Conservation (phyloP, 2,888 invertebrate species). For the Nysson spinosus region DNA sequence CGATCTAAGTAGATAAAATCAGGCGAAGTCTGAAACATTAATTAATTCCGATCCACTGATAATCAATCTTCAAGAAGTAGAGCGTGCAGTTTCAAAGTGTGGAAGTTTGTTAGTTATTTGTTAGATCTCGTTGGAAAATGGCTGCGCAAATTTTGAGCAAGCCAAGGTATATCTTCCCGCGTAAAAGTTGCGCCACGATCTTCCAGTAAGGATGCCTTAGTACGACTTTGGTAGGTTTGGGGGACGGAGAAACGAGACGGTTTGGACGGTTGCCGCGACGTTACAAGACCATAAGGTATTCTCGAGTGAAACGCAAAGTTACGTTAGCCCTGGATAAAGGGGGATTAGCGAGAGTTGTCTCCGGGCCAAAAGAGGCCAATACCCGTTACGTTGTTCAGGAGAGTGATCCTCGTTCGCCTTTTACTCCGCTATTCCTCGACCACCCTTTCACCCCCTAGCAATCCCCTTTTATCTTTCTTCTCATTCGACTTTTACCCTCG, state of each 20-base stretch:
- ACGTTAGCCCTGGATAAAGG: constrained; percentile 62
- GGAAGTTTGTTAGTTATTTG: no score
- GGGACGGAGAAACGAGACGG: constrained; percentile 33
- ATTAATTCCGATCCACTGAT: no score
- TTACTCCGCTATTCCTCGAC: constrained; percentile 19
- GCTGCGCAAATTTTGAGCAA: constrained; percentile 42
- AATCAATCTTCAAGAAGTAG: no score
- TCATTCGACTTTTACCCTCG: constrained; percentile 2
- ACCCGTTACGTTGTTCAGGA: constrained; percentile 50
- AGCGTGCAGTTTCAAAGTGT: no score
- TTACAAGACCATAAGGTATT: constrained; percentile 64
- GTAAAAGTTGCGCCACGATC: constrained; percentile 22
- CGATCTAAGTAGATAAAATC: no score
- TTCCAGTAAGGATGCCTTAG: constrained; percentile 12
- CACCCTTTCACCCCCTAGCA: not conserved
- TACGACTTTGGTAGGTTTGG: constrained; percentile 19
- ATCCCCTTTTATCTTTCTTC: not conserved
- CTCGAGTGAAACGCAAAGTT: constrained; percentile 60
- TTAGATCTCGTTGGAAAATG: constrained; percentile 18
- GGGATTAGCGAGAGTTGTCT: constrained; percentile 69
- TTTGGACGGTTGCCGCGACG: constrained; percentile 63
- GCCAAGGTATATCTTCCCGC: constrained; percentile 37
- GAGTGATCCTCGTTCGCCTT: constrained; percentile 44
- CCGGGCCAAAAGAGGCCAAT: constrained; percentile 67
- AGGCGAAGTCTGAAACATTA: no score